phyloP scores from a whole-genome alignment of 2,888 invertebrate species.

The Heliconius hortense region DNA sequence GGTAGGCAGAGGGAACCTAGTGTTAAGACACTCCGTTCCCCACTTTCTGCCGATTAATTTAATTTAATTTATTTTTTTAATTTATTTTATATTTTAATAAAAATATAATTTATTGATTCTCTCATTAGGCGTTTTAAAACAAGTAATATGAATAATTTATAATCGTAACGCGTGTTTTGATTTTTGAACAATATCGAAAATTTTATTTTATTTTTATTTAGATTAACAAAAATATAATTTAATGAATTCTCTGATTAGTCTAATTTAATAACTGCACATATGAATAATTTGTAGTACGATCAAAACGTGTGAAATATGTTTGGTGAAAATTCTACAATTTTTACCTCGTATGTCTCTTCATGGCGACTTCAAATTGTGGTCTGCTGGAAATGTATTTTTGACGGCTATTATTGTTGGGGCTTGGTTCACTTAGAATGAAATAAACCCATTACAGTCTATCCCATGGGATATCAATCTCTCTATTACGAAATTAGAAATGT shows the following conservation, averaged over 20 bases:
- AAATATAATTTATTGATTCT: too few species aligned
- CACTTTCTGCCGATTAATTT: too few species aligned
- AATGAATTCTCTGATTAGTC: too few species aligned
- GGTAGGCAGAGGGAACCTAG: too few species aligned
- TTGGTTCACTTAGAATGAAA: conserved; percentile 37
- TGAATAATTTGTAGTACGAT: not conserved
- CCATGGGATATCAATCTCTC: conserved; percentile 46
- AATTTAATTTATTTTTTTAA: too few species aligned
- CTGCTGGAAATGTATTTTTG: conserved; percentile 37
- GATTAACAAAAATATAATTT: too few species aligned
- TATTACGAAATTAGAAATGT: conserved; percentile 53
- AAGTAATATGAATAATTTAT: not conserved
- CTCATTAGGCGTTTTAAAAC: not conserved
- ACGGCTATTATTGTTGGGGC: conserved; percentile 40
- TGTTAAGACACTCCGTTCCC: too few species aligned
- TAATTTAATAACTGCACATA: too few species aligned
- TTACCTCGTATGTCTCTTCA: conserved; percentile 53
- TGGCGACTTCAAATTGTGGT: conserved; percentile 42
- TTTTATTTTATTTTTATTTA: too few species aligned
- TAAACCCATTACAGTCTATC: conserved; percentile 44
- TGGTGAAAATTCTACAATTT: not conserved
- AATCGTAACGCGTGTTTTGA: too few species aligned
- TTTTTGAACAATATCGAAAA: too few species aligned
- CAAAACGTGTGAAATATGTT: not conserved
- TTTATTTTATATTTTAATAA: too few species aligned